Conservation (phyloP, 2,113 vertebrate species). For the Nycticebus coucang region DNA sequence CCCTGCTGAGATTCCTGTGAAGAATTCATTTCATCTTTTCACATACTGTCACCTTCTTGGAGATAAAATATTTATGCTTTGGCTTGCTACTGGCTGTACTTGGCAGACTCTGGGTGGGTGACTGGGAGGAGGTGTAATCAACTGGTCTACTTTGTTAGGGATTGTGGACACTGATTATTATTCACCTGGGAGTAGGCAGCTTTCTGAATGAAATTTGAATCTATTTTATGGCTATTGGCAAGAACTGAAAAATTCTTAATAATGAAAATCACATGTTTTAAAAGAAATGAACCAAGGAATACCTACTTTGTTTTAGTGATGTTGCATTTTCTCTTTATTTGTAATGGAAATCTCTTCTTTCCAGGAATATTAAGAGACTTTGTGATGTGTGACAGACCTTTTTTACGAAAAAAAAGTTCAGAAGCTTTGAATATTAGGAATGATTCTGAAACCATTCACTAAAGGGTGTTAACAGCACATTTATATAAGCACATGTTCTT, state of each 20-base stretch:
- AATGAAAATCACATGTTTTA: conserved; percentile 58
- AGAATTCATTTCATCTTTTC: neutral
- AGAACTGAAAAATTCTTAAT: conserved; percentile 38
- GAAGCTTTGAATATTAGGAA: conserved; percentile 8
- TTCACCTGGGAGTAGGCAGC: conserved; percentile 42
- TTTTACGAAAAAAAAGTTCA: neutral
- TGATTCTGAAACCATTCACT: neutral
- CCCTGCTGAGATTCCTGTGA: neutral
- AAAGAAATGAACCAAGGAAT: conserved; percentile 40
- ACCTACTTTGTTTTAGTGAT: conserved; percentile 53
- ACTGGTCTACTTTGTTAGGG: neutral
- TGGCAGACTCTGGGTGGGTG: neutral
- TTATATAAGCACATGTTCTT: neutral
- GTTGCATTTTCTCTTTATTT: conserved; percentile 57
- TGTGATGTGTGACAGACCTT: neutral
- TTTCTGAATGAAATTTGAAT: conserved; percentile 67
- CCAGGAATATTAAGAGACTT: conserved; percentile 53
- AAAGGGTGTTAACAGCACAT: neutral
- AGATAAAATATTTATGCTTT: conserved; percentile 29
- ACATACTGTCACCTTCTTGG: neutral
- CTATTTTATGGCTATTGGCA: conserved; percentile 47
- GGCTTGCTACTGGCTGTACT: neutral
- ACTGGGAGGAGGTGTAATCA: neutral
- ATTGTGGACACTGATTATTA: conserved; percentile 54
- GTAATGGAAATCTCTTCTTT: conserved; percentile 64